A percentile compares a stretch with the other conserved stretches of the same genome.
Evolutionary conservation across 1,140 invertebrate genomes (phyloP).

Genomic region (Idris sp.): DNA sequence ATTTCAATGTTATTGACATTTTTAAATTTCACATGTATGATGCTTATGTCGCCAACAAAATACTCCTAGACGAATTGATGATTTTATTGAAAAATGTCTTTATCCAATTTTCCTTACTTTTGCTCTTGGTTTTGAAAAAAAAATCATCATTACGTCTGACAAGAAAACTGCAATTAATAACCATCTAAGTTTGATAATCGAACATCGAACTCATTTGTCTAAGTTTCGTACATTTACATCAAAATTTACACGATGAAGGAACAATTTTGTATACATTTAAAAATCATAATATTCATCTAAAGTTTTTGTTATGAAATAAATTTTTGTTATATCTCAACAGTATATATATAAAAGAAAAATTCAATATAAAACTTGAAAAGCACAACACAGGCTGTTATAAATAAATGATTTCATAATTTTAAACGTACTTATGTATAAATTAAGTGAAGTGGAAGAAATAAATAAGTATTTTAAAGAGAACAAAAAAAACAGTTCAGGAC

Average conservation of each 20-base stretch:
- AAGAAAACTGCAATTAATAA: constrained; percentile 31
- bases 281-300: too few species aligned
- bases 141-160: constrained; percentile 32
- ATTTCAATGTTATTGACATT: too few species aligned
- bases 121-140: background rate
- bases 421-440: too few species aligned
- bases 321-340: too few species aligned
- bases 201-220: constrained; percentile 41
- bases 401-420: too few species aligned
- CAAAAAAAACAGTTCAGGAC: constrained; percentile 4
- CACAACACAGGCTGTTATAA: too few species aligned
- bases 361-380: too few species aligned
- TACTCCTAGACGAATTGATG: constrained; percentile 34
- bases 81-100: constrained; percentile 18
- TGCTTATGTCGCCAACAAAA: too few species aligned
- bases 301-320: too few species aligned
- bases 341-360: too few species aligned
- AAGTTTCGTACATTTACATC: constrained; percentile 40
- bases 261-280: constrained; percentile 34
- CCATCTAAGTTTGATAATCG: constrained; percentile 39
- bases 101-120: too few species aligned
- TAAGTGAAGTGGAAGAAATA: background rate
- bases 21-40: too few species aligned
- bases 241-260: constrained; percentile 47
- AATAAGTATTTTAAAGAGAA: constrained; percentile 6